phyloP scores from a whole-genome alignment of 2,797 vertebrate genomes.

The Pipistrellus pipistrellus region DNA sequence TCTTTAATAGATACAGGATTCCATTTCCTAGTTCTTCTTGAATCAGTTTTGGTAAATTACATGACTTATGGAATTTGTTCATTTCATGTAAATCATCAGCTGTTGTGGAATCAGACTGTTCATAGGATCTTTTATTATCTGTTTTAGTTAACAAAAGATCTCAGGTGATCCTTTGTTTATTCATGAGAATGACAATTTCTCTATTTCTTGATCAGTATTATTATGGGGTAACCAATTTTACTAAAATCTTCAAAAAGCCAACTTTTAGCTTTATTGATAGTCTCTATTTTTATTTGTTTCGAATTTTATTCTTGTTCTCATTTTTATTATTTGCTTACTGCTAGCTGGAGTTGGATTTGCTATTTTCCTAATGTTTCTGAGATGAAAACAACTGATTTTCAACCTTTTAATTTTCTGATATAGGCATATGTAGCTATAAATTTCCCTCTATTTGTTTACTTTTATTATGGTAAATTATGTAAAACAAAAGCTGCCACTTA shows the following conservation, averaged over 20 bases:
- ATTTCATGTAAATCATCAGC: conserved; percentile 13
- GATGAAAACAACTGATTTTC: conserved; percentile 10
- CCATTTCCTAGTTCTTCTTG: neutral
- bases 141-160: neutral
- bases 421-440: neutral
- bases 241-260: neutral
- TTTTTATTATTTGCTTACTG: conserved; percentile 29
- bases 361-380: neutral
- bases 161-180: neutral
- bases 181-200: neutral
- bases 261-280: neutral
- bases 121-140: neutral
- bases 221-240: neutral
- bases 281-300: neutral
- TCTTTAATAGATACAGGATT: neutral
- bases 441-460: neutral
- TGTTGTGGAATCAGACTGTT: neutral
- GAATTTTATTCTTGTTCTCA: neutral
- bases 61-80: neutral
- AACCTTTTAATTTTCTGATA: neutral
- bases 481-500: neutral
- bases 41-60: neutral
- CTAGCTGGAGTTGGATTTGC: neutral
- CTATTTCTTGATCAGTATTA: neutral
- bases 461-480: conserved; percentile 1